phyloP scores from a whole-genome alignment of 1,140 invertebrate species.

The Aphis gossypii region DNA sequence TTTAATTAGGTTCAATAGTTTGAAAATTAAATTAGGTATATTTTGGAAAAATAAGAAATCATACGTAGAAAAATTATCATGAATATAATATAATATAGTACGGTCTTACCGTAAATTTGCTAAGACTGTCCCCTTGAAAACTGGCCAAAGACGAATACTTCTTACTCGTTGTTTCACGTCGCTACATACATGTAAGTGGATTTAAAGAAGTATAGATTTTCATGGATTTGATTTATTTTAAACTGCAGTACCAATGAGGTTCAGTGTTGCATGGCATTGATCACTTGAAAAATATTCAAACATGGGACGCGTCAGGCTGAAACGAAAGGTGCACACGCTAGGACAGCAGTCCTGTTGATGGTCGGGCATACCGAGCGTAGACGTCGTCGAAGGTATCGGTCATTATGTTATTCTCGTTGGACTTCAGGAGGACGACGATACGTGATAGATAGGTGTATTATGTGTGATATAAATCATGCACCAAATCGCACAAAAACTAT shows the following conservation, averaged over 20 bases:
- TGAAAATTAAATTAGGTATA: not conserved
- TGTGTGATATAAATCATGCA: not conserved
- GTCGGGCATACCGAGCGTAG: not conserved
- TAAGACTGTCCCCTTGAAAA: not conserved
- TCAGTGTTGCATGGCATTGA: not conserved
- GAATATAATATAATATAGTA: not conserved
- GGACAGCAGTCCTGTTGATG: not conserved
- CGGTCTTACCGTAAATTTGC: constrained; percentile 3
- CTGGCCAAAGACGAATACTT: not conserved
- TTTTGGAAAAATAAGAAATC: not conserved
- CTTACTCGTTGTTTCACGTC: not conserved
- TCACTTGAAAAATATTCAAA: not conserved
- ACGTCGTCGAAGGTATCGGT: not conserved
- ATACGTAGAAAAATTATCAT: not conserved
- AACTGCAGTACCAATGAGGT: not conserved
- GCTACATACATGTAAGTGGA: not conserved
- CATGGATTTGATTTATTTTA: not conserved
- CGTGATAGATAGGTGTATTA: not conserved
- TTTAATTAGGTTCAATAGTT: not conserved
- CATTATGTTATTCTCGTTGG: not conserved
- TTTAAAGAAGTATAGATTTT: not conserved
- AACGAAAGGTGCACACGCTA: not conserved
- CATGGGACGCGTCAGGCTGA: not conserved
- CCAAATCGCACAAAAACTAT: not conserved
- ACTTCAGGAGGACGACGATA: not conserved